Percentiles rank a stretch among this genome's conserved stretches.
Evolutionary conservation across 2,888 invertebrate species (phyloP).

Genomic region (Piscicola geometra): DNA sequence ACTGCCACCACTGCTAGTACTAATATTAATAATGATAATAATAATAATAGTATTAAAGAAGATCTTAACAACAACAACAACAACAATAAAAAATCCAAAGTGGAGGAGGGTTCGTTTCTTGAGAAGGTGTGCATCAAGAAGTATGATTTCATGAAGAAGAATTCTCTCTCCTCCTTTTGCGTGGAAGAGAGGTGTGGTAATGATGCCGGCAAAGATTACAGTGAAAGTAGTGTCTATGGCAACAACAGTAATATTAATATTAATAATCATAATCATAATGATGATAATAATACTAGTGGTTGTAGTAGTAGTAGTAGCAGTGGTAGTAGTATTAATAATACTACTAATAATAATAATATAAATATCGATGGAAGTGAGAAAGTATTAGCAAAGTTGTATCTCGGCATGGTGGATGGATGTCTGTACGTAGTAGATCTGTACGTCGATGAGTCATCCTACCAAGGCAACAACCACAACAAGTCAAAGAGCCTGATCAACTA

Average conservation of each 20-base stretch:
- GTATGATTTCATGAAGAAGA: not conserved
- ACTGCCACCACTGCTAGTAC: not conserved
- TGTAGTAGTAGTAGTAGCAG: too few relatives aligned
- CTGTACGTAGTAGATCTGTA: not conserved
- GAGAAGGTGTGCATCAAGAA: not conserved
- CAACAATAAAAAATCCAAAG: not conserved
- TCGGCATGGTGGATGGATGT: not conserved
- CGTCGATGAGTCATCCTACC: not conserved
- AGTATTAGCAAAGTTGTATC: not conserved
- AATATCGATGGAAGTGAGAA: not conserved
- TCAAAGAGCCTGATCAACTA: too few relatives aligned
- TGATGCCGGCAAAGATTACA: not conserved
- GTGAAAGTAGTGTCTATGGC: not conserved
- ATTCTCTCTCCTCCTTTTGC: not conserved
- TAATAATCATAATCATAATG: constrained; percentile 12
- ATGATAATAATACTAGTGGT: constrained; percentile 3
- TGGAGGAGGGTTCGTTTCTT: not conserved
- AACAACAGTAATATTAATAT: constrained; percentile 9
- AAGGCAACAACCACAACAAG: not conserved
- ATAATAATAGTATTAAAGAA: not conserved
- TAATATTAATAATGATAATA: not conserved
- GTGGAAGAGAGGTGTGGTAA: not conserved
- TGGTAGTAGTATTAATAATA: too few relatives aligned
- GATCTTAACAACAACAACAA: not conserved
- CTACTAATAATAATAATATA: not conserved